Percentiles rank a stretch among this genome's conserved stretches.
phyloP scores from a whole-genome alignment of 37 sponge, comb jelly and placozoan species.

The Beroe forskalii region DNA sequence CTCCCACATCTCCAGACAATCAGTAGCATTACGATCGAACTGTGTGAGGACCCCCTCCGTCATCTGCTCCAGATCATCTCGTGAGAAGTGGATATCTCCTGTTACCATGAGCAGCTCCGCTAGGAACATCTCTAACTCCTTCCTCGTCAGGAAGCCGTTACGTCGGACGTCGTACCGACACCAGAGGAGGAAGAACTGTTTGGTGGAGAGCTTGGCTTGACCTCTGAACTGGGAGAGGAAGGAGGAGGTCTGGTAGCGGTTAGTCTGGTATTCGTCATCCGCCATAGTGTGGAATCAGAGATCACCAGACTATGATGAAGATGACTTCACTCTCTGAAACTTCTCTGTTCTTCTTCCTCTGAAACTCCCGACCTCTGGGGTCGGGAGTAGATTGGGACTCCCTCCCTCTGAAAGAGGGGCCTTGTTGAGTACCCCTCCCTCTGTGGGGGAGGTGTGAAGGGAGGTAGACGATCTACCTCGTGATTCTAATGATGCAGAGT shows the following conservation, averaged over 20 bases:
- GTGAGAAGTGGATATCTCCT: slow-evolving; percentile 55
- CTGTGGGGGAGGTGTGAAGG: too few species aligned
- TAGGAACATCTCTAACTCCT: slow-evolving; percentile 47
- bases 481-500: too few species aligned
- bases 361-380: neutral
- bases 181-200: slow-evolving; percentile 45
- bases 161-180: slow-evolving; percentile 43
- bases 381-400: too few species aligned
- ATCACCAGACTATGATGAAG: too few species aligned
- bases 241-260: neutral
- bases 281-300: too few species aligned
- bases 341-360: neutral
- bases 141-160: slow-evolving; percentile 12
- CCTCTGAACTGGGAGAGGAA: slow-evolving; percentile 46
- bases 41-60: slow-evolving; percentile 25
- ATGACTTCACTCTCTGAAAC: too few species aligned
- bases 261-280: neutral
- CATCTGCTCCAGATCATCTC: slow-evolving; percentile 22
- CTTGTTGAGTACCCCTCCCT: too few species aligned
- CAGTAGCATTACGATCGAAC: neutral
- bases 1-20: slow-evolving; percentile 39
- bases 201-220: slow-evolving; percentile 35
- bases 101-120: slow-evolving; percentile 44
- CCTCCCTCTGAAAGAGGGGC: too few species aligned
- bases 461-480: too few species aligned